phyloP scores from a whole-genome alignment of 2,888 invertebrate species.

The Epirrhoe alternata region DNA sequence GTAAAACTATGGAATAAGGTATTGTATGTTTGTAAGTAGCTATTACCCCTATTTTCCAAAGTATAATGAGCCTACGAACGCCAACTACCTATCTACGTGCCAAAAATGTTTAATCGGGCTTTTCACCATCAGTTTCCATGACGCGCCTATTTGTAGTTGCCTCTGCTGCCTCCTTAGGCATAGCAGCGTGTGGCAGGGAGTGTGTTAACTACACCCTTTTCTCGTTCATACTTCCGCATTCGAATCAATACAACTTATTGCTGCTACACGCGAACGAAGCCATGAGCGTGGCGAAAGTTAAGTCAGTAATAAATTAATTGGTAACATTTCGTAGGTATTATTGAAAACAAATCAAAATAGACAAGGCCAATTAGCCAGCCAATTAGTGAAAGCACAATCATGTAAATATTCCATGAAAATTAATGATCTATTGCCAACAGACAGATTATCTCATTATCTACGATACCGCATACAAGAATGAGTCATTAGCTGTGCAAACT shows the following conservation, averaged over 20 bases:
- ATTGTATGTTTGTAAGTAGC: too few species aligned
- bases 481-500: slow-evolving; percentile 42
- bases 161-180: too few species aligned
- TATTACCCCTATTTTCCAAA: background rate
- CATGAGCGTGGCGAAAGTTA: too few species aligned
- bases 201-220: too few species aligned
- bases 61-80: background rate
- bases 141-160: too few species aligned
- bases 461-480: slow-evolving; percentile 31
- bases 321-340: background rate
- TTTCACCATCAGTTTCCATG: background rate
- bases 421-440: slow-evolving; percentile 11
- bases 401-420: slow-evolving; percentile 12
- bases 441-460: slow-evolving; percentile 27
- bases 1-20: too few species aligned
- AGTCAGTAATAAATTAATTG: background rate
- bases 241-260: too few species aligned
- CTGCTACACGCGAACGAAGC: too few species aligned
- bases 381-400: slow-evolving; percentile 3
- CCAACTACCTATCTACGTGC: background rate
- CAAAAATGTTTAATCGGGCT: background rate
- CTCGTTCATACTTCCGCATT: too few species aligned
- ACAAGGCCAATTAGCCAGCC: slow-evolving; percentile 9
- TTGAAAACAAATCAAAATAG: slow-evolving; percentile 1
- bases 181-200: too few species aligned